phyloP scores from a whole-genome alignment of 2,797 vertebrate genomes.

The Xiphophorus birchmanni region DNA sequence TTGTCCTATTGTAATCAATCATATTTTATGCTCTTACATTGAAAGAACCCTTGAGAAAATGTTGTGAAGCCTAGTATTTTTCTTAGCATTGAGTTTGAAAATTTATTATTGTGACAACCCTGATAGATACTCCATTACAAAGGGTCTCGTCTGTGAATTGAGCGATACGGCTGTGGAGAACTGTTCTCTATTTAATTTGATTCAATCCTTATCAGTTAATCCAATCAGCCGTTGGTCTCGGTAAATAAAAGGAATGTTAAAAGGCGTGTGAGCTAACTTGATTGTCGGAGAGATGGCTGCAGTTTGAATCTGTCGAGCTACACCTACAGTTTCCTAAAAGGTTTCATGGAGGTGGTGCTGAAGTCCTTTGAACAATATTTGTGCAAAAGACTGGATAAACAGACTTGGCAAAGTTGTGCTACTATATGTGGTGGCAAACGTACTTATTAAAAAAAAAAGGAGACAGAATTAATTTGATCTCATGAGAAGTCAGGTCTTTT shows the following conservation, averaged over 20 bases:
- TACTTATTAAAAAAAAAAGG: not conserved
- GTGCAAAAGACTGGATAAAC: too few relatives aligned
- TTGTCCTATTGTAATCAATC: not conserved
- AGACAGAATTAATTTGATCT: not conserved
- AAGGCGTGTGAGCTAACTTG: not conserved
- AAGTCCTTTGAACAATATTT: not conserved
- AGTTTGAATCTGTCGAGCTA: not conserved
- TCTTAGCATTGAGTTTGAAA: not conserved
- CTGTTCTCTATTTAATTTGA: not conserved
- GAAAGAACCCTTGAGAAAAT: not conserved
- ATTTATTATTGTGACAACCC: not conserved
- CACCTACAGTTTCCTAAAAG: not conserved
- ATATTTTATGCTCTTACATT: not conserved
- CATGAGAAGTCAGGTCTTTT: not conserved
- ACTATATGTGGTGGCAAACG: not conserved
- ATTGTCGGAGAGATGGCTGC: not conserved
- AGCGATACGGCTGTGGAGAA: not conserved
- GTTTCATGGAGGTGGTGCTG: not conserved
- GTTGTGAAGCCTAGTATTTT: not conserved
- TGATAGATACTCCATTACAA: not conserved
- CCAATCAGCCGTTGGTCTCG: not conserved
- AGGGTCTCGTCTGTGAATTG: not conserved
- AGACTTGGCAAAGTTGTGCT: not conserved
- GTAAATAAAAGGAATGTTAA: not conserved
- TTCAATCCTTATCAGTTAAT: too few relatives aligned